A percentile compares a stretch with the other conserved stretches of the same genome.
phyloP scores from a whole-genome alignment of 2,113 vertebrate species.

The Gobius niger region DNA sequence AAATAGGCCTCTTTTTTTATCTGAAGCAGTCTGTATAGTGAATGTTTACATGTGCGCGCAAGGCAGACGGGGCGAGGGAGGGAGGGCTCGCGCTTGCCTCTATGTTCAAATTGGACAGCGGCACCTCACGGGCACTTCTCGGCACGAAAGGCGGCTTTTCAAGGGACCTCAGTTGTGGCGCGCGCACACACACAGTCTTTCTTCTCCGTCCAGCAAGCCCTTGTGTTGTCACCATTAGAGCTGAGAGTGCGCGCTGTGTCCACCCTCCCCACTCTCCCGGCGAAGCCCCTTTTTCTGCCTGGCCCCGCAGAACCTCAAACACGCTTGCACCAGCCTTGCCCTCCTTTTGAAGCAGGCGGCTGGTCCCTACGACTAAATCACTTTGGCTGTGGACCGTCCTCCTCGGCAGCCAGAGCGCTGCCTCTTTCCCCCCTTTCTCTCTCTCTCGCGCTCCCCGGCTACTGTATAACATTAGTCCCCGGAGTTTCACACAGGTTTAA shows the following conservation, averaged over 20 bases:
- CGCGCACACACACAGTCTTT: constrained; percentile 43
- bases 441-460: constrained; percentile 61
- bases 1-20: constrained; percentile 33
- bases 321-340: constrained; percentile 52
- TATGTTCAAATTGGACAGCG: constrained; percentile 65
- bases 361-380: constrained; percentile 62
- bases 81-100: constrained; percentile 40
- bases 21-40: constrained; percentile 36
- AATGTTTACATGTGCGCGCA: constrained; percentile 41
- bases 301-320: constrained; percentile 71
- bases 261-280: constrained; percentile 64
- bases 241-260: constrained; percentile 63
- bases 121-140: constrained; percentile 61
- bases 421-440: no score
- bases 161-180: constrained; percentile 59
- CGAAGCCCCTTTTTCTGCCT: constrained; percentile 53
- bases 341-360: constrained; percentile 69
- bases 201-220: constrained; percentile 64
- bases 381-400: constrained; percentile 35
- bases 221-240: constrained; percentile 73
- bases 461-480: constrained; percentile 77
- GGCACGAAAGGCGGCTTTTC: constrained; percentile 57
- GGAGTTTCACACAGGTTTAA: constrained; percentile 85
- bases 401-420: no score
- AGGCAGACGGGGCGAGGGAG: constrained; percentile 25